Evolutionary conservation across 1,140 invertebrate species (phyloP), one percentile per base, ranked within the genome.

Genomic region (Aphelinus certus): DNA sequence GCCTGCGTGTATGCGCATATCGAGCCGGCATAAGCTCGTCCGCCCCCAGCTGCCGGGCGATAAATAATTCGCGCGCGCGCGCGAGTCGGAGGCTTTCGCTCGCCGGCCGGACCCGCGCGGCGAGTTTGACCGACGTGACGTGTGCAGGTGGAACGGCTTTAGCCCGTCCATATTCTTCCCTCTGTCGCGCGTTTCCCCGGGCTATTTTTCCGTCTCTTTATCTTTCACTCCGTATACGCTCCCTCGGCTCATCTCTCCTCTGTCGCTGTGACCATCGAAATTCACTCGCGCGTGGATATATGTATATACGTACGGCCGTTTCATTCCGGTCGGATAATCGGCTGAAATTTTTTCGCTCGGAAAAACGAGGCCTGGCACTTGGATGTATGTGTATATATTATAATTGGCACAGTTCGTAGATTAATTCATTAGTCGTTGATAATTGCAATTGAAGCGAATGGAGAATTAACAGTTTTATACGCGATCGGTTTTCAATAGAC

Each of bases 51-150:
- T 47, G 26, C 46, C 26, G 9, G 61, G 73, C 65, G 61, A 79
- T 76, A 79, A 78, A 79, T 79, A 77, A 80, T 80, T 79, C 61
- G 79, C 66, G 70, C 73, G 68, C 73, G 68, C 26, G 26, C 72
- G 60, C 65, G 46, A 63, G 73, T 74, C 58, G 57, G 26, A 26
- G 26, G 26, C 46, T 47, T 60, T 26, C 26, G 26, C 53, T 26
- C 26, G 26, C 26, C 26, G 26, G 26, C 26, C 26, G 26, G 26
- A 26, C 26, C 26, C 26, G 26, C 26, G 26, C 83, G 79, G 79
- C 81, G 26, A 26, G 80, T 85, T 84, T 84, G 82, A 83, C 81
- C 83, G 83, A 83, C 81, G 83, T 26, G 26, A 26, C 26, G 26
- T 26, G 26, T 26, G 26, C 26, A 26, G 26, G 26, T 26, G 26